Evolutionary conservation across 2,888 invertebrate species (phyloP).

Genomic region (Parochlus steinenii): DNA sequence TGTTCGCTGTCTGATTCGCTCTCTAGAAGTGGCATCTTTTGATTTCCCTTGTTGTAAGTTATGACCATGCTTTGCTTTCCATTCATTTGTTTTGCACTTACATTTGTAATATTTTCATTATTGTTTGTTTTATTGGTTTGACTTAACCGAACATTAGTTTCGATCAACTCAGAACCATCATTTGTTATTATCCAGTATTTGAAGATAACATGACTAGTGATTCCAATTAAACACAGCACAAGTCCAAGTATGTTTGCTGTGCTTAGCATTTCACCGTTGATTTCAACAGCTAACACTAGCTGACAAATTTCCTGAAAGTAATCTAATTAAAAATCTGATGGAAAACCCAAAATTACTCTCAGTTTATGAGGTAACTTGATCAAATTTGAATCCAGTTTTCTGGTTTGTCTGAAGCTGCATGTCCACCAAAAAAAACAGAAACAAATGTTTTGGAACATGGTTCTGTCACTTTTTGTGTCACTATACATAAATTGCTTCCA

Average conservation of each 20-base stretch:
- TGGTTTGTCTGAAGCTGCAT: no score
- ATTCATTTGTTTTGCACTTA: slow-evolving; percentile 1
- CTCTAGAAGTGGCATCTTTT: slow-evolving; percentile 11
- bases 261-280: slow-evolving; percentile 74
- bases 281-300: slow-evolving; percentile 69
- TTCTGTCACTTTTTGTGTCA: no score
- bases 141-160: no score
- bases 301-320: slow-evolving; percentile 77
- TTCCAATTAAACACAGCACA: slow-evolving; percentile 73
- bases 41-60: slow-evolving; percentile 7
- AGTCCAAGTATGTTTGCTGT: slow-evolving; percentile 72
- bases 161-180: no score
- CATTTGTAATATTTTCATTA: background rate
- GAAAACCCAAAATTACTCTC: no score
- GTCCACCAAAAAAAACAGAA: no score
- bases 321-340: no score
- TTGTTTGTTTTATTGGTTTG: no score
- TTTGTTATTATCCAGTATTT: slow-evolving; percentile 36
- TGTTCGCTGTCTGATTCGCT: slow-evolving; percentile 24
- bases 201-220: slow-evolving; percentile 65
- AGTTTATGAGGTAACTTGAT: no score
- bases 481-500: no score
- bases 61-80: slow-evolving; percentile 6
- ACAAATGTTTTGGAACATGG: no score
- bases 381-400: no score